Conservation (phyloP, 2,113 vertebrate genomes). For the Conger conger region DNA sequence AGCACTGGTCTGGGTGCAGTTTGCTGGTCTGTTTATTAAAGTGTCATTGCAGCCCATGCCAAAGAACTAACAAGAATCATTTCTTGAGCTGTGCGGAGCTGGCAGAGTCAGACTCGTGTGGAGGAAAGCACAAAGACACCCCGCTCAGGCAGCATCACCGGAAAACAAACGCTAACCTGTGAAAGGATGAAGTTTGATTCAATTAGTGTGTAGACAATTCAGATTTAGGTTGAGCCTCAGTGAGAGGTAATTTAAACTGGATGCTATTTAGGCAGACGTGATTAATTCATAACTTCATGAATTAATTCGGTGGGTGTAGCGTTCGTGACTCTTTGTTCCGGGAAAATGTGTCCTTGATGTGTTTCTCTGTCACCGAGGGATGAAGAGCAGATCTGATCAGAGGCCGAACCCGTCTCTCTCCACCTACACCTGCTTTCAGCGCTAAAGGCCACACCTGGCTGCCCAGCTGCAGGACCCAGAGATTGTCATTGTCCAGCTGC, state of each 20-base stretch:
- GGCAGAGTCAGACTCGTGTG: constrained; percentile 23
- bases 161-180: background rate
- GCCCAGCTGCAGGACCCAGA: no score
- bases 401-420: background rate
- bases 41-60: constrained; percentile 36
- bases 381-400: background rate
- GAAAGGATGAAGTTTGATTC: constrained; percentile 14
- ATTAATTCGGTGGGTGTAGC: background rate
- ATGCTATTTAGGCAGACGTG: background rate
- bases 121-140: constrained; percentile 28
- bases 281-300: background rate
- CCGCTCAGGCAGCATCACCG: background rate
- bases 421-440: background rate
- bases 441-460: background rate
- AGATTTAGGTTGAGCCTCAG: constrained; percentile 7
- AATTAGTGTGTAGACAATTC: constrained; percentile 31
- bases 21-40: constrained; percentile 43
- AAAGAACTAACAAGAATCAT: constrained; percentile 40
- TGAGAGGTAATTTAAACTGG: constrained; percentile 6
- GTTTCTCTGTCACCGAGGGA: background rate
- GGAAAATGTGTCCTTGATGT: background rate
- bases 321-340: background rate
- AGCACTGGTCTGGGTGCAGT: constrained; percentile 32
- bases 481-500: no score
- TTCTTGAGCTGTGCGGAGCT: constrained; percentile 33